Base-by-base conservation (phyloP, 35 echinoderm and acorn worm genomes). In the Diadema setosum region DNA sequence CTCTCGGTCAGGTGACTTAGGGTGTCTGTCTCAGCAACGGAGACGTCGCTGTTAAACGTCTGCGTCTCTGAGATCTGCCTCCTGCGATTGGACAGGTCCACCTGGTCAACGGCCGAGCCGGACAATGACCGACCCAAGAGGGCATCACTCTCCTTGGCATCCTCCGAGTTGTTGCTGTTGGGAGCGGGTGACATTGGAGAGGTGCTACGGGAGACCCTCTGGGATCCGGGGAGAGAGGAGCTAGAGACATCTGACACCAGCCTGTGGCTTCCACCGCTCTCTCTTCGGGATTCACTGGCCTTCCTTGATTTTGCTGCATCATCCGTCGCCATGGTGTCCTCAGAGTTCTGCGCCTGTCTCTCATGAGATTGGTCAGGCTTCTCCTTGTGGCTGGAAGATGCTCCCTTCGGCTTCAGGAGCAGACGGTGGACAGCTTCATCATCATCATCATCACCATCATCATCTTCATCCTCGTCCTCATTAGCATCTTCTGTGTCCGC, bases 61-160 rank as follows among this genome's bases (percentile, higher is more conserved):
- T 86, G 91, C 1, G 95, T 97, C 86, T 97, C 95, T 9, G 95
- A 97, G 34, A 97, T 89, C 67, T 97, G 87, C 41, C 95, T 73
- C 3, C 81, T 44, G 23, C 94, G 61, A 29, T 55, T 16, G 40
- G 41, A 52, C 46, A 60, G 50, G 65, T 40, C 32, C 50, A 70
- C 65, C 33, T 7, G 35, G n/a, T 44, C 37, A n/a, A 52, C n/a
- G 39, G 40, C 3, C 0, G 73, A 44, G 15, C n/a, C n/a, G 48
- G 48, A 52, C 9, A n/a, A 52, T 11, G 48, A 52, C 73, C 44
- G 73, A 42, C 73, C 44, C 73, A 78, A 44, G 73, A 78, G 73
- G 73, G 73, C 40, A 7, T 78, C 73, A 0, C 27, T 78, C 40
- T 78, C 73, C 25, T 42, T 44, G 40, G 73, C 36, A 78, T 78